phyloP scores from a whole-genome alignment of 2,888 invertebrate genomes.

The Drosophila setosimentum region DNA sequence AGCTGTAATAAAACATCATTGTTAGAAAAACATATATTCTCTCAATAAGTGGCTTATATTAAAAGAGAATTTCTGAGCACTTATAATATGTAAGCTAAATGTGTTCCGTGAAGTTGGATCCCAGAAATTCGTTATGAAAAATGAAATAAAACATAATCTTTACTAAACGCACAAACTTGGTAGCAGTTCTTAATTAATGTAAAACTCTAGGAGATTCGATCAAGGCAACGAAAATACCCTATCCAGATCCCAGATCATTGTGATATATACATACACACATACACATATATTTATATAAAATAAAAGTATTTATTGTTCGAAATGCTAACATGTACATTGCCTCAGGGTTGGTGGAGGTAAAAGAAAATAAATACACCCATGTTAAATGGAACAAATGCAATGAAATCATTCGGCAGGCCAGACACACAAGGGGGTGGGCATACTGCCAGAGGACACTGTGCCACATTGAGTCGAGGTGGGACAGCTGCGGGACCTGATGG shows the following conservation, averaged over 20 bases:
- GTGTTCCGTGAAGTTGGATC: neutral
- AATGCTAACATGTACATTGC: constrained; percentile 42
- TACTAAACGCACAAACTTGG: neutral
- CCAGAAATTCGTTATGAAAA: neutral
- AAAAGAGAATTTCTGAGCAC: no score
- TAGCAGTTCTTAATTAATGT: neutral
- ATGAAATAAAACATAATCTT: neutral
- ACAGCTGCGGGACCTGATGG: constrained; percentile 31
- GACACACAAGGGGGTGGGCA: constrained; percentile 21
- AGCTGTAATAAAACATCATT: no score
- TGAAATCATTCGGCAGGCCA: constrained; percentile 48
- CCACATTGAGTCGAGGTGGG: constrained; percentile 21
- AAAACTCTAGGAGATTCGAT: no score
- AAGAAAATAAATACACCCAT: constrained; percentile 54
- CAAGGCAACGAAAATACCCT: constrained; percentile 1
- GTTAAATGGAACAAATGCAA: constrained; percentile 71
- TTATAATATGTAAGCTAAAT: neutral
- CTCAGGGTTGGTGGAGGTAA: constrained; percentile 55
- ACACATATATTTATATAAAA: neutral
- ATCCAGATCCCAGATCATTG: no score
- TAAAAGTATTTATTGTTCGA: constrained; percentile 24
- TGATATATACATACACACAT: no score
- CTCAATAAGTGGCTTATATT: no score
- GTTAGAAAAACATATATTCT: no score
- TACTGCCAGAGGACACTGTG: constrained; percentile 7